Conservation (phyloP, 2,888 invertebrate genomes). For the Phengaris arion region DNA sequence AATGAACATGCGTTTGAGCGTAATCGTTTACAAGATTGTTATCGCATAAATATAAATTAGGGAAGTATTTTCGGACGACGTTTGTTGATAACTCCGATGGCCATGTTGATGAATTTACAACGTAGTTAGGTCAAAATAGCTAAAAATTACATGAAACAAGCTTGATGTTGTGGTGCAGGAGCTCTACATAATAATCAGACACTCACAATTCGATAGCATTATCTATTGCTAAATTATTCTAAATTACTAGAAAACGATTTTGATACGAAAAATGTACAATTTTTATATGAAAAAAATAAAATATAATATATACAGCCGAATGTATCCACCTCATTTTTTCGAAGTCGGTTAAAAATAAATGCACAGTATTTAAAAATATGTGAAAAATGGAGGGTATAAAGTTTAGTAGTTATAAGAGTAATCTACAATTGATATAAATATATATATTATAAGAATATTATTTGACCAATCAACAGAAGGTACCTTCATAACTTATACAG, state of each 20-base stretch:
- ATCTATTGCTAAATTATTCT: neutral
- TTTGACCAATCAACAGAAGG: no score
- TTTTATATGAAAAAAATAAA: no score
- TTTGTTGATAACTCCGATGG: conserved; percentile 1
- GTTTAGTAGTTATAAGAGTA: no score
- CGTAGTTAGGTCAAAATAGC: neutral
- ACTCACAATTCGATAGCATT: neutral
- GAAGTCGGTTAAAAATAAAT: no score
- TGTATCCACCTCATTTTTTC: no score
- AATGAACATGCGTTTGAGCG: conserved; percentile 37
- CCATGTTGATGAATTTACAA: neutral
- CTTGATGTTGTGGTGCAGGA: no score
- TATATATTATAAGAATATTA: no score
- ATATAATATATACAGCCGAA: no score
- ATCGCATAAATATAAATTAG: conserved; percentile 6
- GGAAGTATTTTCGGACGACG: conserved; percentile 7
- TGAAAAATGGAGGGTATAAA: no score
- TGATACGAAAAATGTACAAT: neutral
- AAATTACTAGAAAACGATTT: neutral
- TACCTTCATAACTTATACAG: no score
- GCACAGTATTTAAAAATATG: no score
- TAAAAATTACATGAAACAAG: neutral
- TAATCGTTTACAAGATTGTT: conserved; percentile 13
- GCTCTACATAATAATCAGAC: neutral
- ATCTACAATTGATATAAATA: no score